Base-by-base conservation (phyloP, 2,113 vertebrate species). In the Phyllostomus hastatus region DNA sequence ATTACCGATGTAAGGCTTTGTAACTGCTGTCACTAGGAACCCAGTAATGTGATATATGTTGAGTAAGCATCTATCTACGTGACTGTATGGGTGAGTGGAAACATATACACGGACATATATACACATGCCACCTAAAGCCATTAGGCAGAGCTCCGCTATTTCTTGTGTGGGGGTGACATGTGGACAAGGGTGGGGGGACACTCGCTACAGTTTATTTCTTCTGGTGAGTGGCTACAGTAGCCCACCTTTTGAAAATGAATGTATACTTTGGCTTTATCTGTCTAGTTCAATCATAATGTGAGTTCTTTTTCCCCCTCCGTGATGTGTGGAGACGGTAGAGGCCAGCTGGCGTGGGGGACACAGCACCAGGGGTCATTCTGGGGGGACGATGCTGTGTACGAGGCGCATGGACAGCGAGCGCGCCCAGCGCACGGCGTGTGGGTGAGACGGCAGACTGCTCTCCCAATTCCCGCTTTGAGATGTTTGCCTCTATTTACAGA, bases 1-100 rank as follows among this genome's bases (percentile, higher is more conserved):
- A 88, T n/a, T 70, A 66, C 89, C 88, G 73, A 87, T 61, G 61
- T 26, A 94, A 96, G 79, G 16, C 33, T 91, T 88, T 88, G 17
- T 82, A 73, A 95, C 75, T 95, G 66, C 72, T 96, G 19, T 79
- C 61, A 72, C 64, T 95, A 82, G 69, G 38, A 57, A 61, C 35
- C 73, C 43, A 90, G 26, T 43, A 41, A 84, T 48, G 75, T n/a
- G 10, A 82, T 82, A 52, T 35, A 16, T 61, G 22, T 70, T 64
- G 66, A 1, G 67, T 85, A 85, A 82, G 66, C 20, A 90, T 50
- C n/a, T 48, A n/a, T 33, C 33, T 50, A 2, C 43, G 10, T 22
- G 1, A 28, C 1, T 35, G 3, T 78, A 17, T 15, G 26, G 52
- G 48, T 93, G 54, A 90, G 50, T 78, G 2, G 46, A 87, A 69